phyloP scores from a whole-genome alignment of 2,797 vertebrate genomes.

The Coluber constrictor region DNA sequence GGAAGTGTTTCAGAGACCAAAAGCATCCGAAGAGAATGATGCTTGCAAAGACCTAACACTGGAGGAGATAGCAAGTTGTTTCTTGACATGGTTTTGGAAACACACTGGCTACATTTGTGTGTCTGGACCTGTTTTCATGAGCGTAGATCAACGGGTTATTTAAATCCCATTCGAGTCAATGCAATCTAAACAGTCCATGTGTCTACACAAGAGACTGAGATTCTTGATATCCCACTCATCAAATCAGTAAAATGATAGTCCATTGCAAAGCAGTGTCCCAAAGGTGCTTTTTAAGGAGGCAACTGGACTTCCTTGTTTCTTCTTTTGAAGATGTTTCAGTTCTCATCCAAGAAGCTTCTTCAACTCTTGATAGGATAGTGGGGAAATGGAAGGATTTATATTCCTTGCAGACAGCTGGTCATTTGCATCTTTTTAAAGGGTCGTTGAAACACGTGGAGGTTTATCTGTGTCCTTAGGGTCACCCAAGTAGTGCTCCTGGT shows the following conservation, averaged over 20 bases:
- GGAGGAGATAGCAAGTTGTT: neutral
- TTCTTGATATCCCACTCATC: neutral
- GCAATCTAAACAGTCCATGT: neutral
- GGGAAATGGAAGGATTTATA: too few relatives aligned
- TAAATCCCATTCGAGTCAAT: slow-evolving; percentile 1
- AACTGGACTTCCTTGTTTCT: too few relatives aligned
- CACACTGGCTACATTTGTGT: neutral
- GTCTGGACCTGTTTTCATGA: neutral
- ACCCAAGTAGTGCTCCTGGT: too few relatives aligned
- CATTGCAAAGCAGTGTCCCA: neutral
- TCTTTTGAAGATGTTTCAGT: too few relatives aligned
- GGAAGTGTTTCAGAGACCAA: slow-evolving; percentile 47
- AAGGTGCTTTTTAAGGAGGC: too few relatives aligned
- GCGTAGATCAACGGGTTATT: neutral
- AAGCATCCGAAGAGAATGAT: slow-evolving; percentile 17
- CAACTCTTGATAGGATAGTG: too few relatives aligned
- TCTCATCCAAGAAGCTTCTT: too few relatives aligned
- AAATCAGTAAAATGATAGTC: neutral
- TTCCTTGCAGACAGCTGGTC: too few relatives aligned
- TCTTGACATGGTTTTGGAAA: neutral
- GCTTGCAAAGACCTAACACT: neutral
- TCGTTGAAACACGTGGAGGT: too few relatives aligned
- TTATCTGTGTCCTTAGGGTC: too few relatives aligned
- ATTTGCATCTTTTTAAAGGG: too few relatives aligned
- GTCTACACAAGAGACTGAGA: neutral